Base-by-base conservation (phyloP, 2,113 vertebrate genomes). In the Indri indri region DNA sequence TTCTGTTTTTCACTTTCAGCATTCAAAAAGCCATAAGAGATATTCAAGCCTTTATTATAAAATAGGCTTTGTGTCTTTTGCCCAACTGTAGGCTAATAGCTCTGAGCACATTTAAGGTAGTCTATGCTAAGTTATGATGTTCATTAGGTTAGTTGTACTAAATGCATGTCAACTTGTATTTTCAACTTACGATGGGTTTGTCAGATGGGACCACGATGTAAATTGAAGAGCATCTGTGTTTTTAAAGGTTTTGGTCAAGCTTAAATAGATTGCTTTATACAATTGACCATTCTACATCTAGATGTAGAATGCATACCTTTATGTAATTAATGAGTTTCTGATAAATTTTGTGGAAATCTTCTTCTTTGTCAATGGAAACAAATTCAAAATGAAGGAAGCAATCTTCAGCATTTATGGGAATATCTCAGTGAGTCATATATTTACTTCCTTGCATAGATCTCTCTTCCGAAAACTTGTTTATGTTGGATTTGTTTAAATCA, bases 281-380 rank as follows among this genome's bases (percentile, higher is more conserved):
- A 34, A 1, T 3, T 34, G 37, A 59, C 59, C 17, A 9, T n/a
- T n/a, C n/a, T n/a, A n/a, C n/a, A n/a, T n/a, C n/a, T 5, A 4
- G 0, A 6, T 5, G 22, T 14, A 73, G 11, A 17, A 23, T 11
- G 7, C 23, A 47, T n/a, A 17, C 9, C 6, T 57, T 57, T 32
- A 23, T 17, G 37, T 40, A 42, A 0, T 42, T 27, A 61, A 6
- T 16, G 54, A n/a, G 10, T 27, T 85, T 86, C 37, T 23, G 47
- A 80, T 52, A 20, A 85, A 52, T 27, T 73, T 20, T 12, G 54
- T 88, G 59, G 71, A 63, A 83, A 45, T 54, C 30, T 81, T 47
- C 8, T 88, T 68, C 79, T 47, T 45, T 13, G 25, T 54, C 71
- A n/a, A 50, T 32, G 63, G 65, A 88, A 63, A 70, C n/a, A 68